phyloP scores from a whole-genome alignment of 1,140 invertebrate species.

The Lasioglossum albipes region DNA sequence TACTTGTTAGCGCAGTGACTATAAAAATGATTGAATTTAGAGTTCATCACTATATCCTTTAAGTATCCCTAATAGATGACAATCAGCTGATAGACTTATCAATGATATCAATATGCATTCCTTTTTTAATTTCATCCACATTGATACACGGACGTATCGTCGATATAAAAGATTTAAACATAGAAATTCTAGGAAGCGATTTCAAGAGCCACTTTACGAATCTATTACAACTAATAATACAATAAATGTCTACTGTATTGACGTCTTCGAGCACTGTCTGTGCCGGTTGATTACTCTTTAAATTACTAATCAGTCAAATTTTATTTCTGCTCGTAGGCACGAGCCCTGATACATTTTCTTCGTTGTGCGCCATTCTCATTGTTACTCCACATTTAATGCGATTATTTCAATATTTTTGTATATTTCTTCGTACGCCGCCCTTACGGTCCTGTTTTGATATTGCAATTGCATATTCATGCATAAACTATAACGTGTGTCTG shows the following conservation, averaged over 20 bases:
- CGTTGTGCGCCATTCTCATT: slow-evolving; percentile 43
- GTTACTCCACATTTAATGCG: slow-evolving; percentile 36
- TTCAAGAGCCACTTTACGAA: slow-evolving; percentile 5
- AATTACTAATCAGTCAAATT: slow-evolving; percentile 18
- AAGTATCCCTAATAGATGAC: slow-evolving; percentile 46
- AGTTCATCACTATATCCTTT: slow-evolving; percentile 24
- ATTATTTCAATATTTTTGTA: slow-evolving; percentile 30
- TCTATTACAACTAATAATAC: slow-evolving; percentile 6
- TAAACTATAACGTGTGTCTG: slow-evolving; percentile 17
- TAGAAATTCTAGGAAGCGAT: neutral
- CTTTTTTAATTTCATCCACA: slow-evolving; percentile 43
- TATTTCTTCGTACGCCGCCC: slow-evolving; percentile 13
- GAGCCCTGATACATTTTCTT: slow-evolving; percentile 26
- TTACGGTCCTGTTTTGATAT: slow-evolving; percentile 39
- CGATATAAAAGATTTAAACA: neutral
- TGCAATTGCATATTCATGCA: slow-evolving; percentile 44
- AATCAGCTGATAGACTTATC: slow-evolving; percentile 58
- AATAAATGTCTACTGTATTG: slow-evolving; percentile 27
- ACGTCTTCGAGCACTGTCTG: slow-evolving; percentile 27
- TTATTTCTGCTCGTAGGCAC: slow-evolving; percentile 17
- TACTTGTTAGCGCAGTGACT: slow-evolving; percentile 8
- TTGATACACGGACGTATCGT: slow-evolving; percentile 20
- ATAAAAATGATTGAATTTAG: slow-evolving; percentile 16
- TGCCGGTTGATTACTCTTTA: slow-evolving; percentile 36
- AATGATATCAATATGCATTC: slow-evolving; percentile 20